Percentiles rank a stretch among this genome's conserved stretches.
phyloP scores from a whole-genome alignment of 2,113 vertebrate genomes.

The Ceyx margarethae region DNA sequence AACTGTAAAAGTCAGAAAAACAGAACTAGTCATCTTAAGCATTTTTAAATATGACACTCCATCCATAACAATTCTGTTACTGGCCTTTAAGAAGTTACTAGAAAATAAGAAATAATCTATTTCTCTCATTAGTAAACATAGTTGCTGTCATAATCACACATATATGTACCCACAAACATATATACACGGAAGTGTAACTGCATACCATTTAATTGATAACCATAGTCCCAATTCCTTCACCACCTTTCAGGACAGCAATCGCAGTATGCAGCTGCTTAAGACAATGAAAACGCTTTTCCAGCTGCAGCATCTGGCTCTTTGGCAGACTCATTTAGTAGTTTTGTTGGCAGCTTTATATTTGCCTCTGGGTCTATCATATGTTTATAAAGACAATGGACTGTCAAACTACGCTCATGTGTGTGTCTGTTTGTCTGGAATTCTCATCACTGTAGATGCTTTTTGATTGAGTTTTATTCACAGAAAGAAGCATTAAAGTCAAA shows the following conservation, averaged over 20 bases:
- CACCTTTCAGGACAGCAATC: background rate
- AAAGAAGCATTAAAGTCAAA: background rate
- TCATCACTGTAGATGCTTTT: background rate
- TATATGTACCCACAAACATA: background rate
- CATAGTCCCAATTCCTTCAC: background rate
- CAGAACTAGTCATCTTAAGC: background rate
- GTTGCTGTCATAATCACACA: background rate
- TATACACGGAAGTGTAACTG: background rate
- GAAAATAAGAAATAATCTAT: background rate
- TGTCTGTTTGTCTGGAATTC: background rate
- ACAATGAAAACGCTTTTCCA: constrained; percentile 40
- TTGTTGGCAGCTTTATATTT: constrained; percentile 31
- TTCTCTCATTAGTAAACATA: background rate
- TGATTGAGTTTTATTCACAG: background rate
- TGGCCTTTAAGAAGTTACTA: background rate
- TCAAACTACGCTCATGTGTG: background rate
- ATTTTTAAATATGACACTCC: background rate
- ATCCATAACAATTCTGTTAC: background rate
- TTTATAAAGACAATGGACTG: constrained; percentile 53
- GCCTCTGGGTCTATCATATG: constrained; percentile 53
- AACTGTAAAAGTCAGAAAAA: background rate
- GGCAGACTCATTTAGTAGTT: constrained; percentile 48
- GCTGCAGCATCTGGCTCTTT: constrained; percentile 48
- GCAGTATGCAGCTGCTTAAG: constrained; percentile 26
- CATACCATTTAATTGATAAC: background rate